Percentiles rank a stretch among this genome's conserved stretches.
These are phyloP conservation scores for Rhinopithecus roxellana DNA, from an alignment of 2,113 vertebrate genomes.

Conservation along the genomic window DNA sequence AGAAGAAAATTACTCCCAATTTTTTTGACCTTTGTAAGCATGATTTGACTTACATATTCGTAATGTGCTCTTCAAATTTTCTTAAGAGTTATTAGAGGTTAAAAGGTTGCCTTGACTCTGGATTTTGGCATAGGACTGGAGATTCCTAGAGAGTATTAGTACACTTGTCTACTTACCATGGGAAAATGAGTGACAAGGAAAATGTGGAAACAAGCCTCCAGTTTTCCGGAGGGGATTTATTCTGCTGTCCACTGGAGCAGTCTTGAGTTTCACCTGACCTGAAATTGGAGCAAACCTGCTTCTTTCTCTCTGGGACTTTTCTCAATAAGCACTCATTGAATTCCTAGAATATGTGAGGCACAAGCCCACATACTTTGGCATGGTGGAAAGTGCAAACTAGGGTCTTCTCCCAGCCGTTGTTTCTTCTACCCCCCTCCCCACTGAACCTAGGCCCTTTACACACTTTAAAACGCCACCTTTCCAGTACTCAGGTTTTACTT, in stretches of 20 bases:
- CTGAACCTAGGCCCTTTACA: not conserved
- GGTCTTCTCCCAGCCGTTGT: not conserved
- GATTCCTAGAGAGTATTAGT: not conserved
- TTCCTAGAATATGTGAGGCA: not conserved
- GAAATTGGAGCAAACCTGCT: not conserved
- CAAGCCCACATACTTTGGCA: not conserved
- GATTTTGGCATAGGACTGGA: not conserved
- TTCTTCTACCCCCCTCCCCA: not conserved
- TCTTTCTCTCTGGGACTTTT: not conserved
- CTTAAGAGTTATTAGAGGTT: not conserved
- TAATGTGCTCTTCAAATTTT: not conserved
- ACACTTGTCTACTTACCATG: not conserved
- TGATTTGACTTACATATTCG: not conserved
- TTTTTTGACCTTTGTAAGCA: not conserved
- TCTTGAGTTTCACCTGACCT: not conserved
- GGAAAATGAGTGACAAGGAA: not conserved
- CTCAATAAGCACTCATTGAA: not conserved
- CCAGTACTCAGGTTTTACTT: not conserved
- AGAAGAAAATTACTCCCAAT: not conserved
- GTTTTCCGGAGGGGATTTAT: not conserved
- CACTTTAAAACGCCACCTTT: not conserved
- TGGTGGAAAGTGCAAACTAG: not conserved
- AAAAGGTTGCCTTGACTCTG: not conserved
- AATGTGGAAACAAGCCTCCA: not conserved
- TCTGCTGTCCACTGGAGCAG: not conserved